Base-by-base conservation (phyloP, 2,113 vertebrate species). In the Percina caprodes region DNA sequence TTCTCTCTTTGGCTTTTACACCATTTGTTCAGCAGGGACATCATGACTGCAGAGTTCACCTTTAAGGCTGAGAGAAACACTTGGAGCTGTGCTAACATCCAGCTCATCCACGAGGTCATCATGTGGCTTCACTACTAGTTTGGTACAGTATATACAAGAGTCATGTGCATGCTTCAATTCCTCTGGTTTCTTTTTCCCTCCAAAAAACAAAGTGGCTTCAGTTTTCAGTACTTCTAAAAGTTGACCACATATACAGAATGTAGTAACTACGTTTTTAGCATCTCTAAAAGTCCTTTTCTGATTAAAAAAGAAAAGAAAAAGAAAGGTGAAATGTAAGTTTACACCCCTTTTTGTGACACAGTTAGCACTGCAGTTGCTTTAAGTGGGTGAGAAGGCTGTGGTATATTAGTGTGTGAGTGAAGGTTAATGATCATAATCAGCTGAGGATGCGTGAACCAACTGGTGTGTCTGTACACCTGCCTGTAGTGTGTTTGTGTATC, bases 141-240 rank as follows among this genome's bases (percentile, higher is more conserved):
- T 69, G 55, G 70, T 91, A 92, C 80, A 83, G 86, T 92, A 92
- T 93, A 77, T 90, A 94, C 91, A 93, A 86, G 80, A 82, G 90
- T 78, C 81, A 86, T 87, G 89, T 90, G 90, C 93, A 93, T 93
- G 92, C 91, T 87, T 80, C 13, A 74, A 63, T 60, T 83, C 61
- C 76, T 83, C 85, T 79, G 67, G 63, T 59, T 88, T 84, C 65
- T 69, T 81, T 83, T 83, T 71, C 69, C 83, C 77, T 85, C 73
- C 61, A 67, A 59, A 70, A 86, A 83, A 78, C 73, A 92, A 92
- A 91, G 92, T 93, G 92, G 46, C 84, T 91, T 92, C 88, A 93
- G 91, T 92, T 89, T 91, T 91, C 91, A 91, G 83, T 91, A 92
- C 88, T 92, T 89, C 82, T 81, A 86, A 89, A 91, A 83, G 51